Percentiles rank a stretch among this genome's conserved stretches.
phyloP scores from a whole-genome alignment of 2,797 vertebrate species.

The Prunella strophiata region DNA sequence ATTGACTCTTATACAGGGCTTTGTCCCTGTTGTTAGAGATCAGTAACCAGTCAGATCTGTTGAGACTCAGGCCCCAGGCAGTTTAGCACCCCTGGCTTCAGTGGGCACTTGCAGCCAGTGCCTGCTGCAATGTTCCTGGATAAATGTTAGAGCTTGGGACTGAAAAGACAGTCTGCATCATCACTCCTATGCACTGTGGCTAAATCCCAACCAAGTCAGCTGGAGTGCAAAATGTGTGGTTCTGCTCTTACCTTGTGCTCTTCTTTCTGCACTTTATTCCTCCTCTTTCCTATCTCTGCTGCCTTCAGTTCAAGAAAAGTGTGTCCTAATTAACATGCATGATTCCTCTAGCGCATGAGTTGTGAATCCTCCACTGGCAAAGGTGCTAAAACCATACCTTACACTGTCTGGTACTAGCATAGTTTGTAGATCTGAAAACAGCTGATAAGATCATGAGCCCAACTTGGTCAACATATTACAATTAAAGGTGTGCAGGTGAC shows the following conservation, averaged over 20 bases:
- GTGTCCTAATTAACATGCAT: neutral
- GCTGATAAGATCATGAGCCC: neutral
- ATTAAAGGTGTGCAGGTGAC: neutral
- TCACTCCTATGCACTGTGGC: neutral
- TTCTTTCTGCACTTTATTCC: neutral
- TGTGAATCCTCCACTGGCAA: neutral
- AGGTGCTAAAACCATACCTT: neutral
- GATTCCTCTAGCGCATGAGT: neutral
- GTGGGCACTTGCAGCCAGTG: neutral
- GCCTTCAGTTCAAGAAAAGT: neutral
- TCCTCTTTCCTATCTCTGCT: neutral
- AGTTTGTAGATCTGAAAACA: neutral
- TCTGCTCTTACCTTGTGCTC: neutral
- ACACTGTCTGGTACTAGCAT: neutral
- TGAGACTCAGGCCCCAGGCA: neutral
- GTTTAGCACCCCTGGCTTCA: neutral
- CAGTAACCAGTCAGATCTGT: neutral
- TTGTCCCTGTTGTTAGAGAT: neutral
- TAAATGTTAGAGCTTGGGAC: neutral
- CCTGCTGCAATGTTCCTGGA: neutral
- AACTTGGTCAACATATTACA: neutral
- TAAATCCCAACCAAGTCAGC: neutral
- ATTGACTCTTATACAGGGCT: neutral
- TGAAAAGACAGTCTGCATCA: neutral
- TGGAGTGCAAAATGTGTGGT: neutral